Percentiles rank a stretch among this genome's conserved stretches.
Evolutionary conservation across 2,888 invertebrate genomes (phyloP).

Genomic region (Nephrotoma flavescens): DNA sequence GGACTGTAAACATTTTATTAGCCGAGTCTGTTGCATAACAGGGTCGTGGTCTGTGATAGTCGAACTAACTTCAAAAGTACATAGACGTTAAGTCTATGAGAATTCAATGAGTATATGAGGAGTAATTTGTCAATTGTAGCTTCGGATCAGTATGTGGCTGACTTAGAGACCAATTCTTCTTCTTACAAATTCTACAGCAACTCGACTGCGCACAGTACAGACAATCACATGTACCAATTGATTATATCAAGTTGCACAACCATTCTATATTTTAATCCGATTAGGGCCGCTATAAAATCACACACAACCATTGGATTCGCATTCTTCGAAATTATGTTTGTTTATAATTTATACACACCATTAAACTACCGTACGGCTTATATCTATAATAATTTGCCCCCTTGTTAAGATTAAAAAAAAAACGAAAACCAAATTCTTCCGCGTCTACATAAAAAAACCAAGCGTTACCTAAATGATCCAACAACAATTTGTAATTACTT

Average conservation of each 20-base stretch:
- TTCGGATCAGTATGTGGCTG: no score
- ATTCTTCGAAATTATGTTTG: not conserved
- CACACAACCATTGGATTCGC: not conserved
- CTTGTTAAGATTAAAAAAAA: not conserved
- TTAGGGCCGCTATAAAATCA: not conserved
- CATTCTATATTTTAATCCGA: not conserved
- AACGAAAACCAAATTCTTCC: not conserved
- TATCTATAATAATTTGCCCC: not conserved
- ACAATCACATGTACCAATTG: no score
- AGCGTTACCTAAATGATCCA: not conserved
- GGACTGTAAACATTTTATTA: no score
- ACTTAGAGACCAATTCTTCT: no score
- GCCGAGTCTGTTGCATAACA: no score
- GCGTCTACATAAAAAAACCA: not conserved
- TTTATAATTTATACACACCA: not conserved
- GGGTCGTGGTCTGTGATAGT: no score
- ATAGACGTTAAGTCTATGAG: no score
- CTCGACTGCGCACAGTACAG: no score
- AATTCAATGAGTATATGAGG: no score
- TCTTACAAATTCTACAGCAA: no score
- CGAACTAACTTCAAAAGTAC: no score
- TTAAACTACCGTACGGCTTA: not conserved
- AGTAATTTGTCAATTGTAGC: no score
- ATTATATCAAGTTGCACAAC: not conserved
- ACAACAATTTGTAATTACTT: not conserved